Base-by-base conservation (phyloP, 2,113 vertebrate genomes). In the Pipa parva region DNA sequence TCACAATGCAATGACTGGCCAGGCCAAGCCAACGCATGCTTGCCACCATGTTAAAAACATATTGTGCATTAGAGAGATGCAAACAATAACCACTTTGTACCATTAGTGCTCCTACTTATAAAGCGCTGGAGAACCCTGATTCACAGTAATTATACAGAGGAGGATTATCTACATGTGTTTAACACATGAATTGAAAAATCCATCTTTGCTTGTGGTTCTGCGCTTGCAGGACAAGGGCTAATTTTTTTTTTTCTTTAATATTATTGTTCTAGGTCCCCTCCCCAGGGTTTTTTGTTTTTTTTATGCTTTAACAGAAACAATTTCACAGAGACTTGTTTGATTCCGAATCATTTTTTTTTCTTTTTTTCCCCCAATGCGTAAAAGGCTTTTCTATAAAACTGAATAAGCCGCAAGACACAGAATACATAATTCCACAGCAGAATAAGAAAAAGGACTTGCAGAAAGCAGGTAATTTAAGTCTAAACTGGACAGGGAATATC, bases 391-490 rank as follows among this genome's bases (percentile, higher is more conserved):
- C 51, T 48, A 46, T 37, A 26, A 52, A 45, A 48, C 48, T 70
- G 39, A 52, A 68, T 59, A 36, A n/a, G 56, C 29, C 36, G 51
- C 48, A n/a, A 68, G 64, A 58, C 36, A 68, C 45, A 51, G 31
- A 59, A 68, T 25, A 54, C 58, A 61, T 52, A 45, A 60, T 42
- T 70, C 48, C 48, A 61, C n/a, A 22, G 57, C 15, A 55, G 25
- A 29, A 13, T 29, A 9, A 56, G 7, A 58, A 61, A 54, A 45
- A 45, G 5, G 48, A 49, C 51, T 61, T 45, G 33, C 45, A 52
- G 33, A 61, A 61, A 61, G 66, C 66, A 70, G 58, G 66, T 61
- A 70, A 70, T 70, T 60, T 61, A 61, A 61, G 58, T 42, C 33
- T 31, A 28, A 42, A 48, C 33, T 59, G 57, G 65, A 69, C 46